Evolutionary conservation across 2,797 vertebrate genomes (phyloP), one percentile per base, ranked within the genome.

Genomic region (Acanthurus lineatus): DNA sequence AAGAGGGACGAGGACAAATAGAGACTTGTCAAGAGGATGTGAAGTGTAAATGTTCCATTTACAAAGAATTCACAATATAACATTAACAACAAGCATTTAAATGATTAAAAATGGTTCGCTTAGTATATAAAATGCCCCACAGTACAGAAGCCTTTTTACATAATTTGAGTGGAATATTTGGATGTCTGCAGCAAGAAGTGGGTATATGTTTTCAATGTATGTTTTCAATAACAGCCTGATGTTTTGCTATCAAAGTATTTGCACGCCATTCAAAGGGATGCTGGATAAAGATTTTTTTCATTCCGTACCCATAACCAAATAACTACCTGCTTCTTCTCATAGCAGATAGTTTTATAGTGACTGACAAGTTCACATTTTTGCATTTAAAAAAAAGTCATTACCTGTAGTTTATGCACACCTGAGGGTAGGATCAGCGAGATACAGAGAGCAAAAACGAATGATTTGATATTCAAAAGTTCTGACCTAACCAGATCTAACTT

Each of bases 141-240:
- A 1, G 7, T 3, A 74, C n/a, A 54, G 11, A 25, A 32, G 53
- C 9, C 8, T 2, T 8, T 65, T 14, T 38, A 38, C 69, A 48
- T 45, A 6, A 58, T 28, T 62, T 5, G 17, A 32, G 35, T 48
- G 17, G 16, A 47, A 66, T 57, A 61, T 51, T 17, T 48, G 28
- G 28, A 32, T 32, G 2, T 32, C 28, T 32, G 28, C 28, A 32
- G 28, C 28, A 32, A 32, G 48, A 77, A 57, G 38, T 4, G 32
- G 54, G 49, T 56, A 73, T 22, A 38, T 53, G 32, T n/a, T 69
- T 44, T 28, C 10, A 11, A n/a, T 12, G 15, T 3, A 54, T 32
- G 67, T 22, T 63, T 54, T 32, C 28, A 72, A 32, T 66, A 54
- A 58, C 16, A 68, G 5, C 44, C 10, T 20, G 15, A 71, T 40